phyloP scores from a whole-genome alignment of 2,797 vertebrate genomes.

The Enteromius argenteus region DNA sequence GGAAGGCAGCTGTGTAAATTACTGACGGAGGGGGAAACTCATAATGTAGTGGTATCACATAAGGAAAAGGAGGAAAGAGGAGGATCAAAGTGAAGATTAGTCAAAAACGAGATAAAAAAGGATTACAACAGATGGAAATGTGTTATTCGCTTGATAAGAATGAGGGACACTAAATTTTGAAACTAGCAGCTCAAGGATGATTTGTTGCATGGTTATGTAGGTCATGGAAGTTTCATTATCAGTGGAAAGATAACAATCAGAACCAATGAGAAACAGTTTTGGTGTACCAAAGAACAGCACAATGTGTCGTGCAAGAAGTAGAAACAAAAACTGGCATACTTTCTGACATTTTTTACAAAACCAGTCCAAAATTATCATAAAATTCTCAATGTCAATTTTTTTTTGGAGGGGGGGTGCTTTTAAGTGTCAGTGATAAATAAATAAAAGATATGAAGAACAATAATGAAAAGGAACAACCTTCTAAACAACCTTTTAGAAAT shows the following conservation, averaged over 20 bases:
- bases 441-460: not conserved
- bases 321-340: slow-evolving; percentile 8
- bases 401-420: not conserved
- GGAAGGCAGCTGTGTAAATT: slow-evolving; percentile 61
- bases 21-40: slow-evolving; percentile 42
- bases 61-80: slow-evolving; percentile 54
- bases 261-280: not conserved
- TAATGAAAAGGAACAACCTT: not conserved
- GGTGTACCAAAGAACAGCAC: not conserved
- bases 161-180: not conserved
- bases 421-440: not conserved
- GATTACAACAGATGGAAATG: slow-evolving; percentile 49
- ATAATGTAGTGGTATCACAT: slow-evolving; percentile 45
- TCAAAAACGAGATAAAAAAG: slow-evolving; percentile 43
- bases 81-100: slow-evolving; percentile 55
- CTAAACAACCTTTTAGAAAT: not conserved
- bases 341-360: not conserved
- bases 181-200: slow-evolving; percentile 10
- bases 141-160: slow-evolving; percentile 46
- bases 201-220: slow-evolving; percentile 15
- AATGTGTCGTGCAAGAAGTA: not conserved
- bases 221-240: slow-evolving; percentile 18
- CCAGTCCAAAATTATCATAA: no score
- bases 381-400: not conserved
- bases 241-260: slow-evolving; percentile 12